Percentiles rank a stretch among this genome's conserved stretches.
Conservation (phyloP, 2,888 invertebrate genomes). For the Julus scandinavius region DNA sequence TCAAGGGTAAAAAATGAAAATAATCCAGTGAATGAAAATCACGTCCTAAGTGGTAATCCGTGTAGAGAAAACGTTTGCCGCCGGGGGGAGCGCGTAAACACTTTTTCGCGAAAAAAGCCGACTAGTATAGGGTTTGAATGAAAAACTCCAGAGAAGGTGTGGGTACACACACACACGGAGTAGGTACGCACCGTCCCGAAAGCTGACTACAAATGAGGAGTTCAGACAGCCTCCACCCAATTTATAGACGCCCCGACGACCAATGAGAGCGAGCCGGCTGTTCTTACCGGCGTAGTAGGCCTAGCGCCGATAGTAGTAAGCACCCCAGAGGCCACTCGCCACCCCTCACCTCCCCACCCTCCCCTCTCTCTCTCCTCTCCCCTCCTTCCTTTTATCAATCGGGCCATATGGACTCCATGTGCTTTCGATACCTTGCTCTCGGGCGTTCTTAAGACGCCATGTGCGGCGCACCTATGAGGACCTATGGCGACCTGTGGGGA, state of each 20-base stretch:
- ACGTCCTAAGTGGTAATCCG: not conserved
- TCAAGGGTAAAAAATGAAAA: not conserved
- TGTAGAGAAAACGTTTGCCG: not conserved
- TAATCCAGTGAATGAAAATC: constrained; percentile 31
- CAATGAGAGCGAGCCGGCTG: not conserved
- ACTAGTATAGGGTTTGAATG: not conserved
- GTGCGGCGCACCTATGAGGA: not conserved
- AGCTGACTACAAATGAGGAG: not conserved
- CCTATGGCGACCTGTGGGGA: too few species aligned
- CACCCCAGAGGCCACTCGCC: constrained; percentile 38
- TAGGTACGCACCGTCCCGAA: not conserved
- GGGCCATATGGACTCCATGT: constrained; percentile 35
- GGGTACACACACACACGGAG: not conserved
- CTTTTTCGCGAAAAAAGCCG: not conserved
- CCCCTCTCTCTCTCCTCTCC: not conserved
- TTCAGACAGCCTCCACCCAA: not conserved
- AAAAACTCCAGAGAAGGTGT: not conserved
- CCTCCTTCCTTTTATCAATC: not conserved
- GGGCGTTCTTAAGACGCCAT: constrained; percentile 9
- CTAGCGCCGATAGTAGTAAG: not conserved
- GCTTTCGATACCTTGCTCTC: not conserved
- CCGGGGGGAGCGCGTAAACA: constrained; percentile 1
- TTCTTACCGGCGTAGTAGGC: not conserved
- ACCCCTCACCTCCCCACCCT: not conserved
- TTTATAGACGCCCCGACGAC: not conserved